These are phyloP conservation scores for Vidua chalybeata DNA, from an alignment of 2,113 vertebrate genomes.

Conservation along the genomic window DNA sequence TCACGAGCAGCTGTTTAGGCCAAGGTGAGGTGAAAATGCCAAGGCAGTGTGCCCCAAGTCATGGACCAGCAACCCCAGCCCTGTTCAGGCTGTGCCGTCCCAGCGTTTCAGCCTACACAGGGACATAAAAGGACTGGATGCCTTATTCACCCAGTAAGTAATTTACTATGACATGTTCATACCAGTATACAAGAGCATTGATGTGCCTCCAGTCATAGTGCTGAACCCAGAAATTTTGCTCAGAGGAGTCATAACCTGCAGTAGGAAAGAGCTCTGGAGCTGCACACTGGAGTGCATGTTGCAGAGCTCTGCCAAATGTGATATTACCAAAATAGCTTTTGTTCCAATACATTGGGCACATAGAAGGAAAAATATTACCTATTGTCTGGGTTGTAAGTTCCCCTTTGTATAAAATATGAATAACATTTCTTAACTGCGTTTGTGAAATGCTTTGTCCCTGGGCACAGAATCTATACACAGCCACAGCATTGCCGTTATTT, in stretches of 20 bases:
- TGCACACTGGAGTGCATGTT: neutral
- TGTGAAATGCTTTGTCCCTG: neutral
- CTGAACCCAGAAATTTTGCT: neutral
- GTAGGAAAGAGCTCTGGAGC: neutral
- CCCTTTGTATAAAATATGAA: slow-evolving; percentile 43
- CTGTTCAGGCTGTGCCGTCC: neutral
- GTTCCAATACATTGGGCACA: neutral
- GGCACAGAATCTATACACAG: neutral
- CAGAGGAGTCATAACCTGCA: neutral
- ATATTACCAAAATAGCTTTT: slow-evolving; percentile 30
- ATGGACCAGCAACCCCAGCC: rapidly evolving
- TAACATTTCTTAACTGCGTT: neutral
- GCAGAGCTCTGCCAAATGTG: neutral
- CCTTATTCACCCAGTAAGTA: neutral
- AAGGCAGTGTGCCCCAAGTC: neutral
- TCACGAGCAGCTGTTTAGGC: neutral
- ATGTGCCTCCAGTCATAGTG: neutral
- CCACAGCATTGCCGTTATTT: neutral
- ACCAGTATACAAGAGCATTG: neutral
- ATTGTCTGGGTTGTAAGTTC: neutral
- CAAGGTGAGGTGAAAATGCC: neutral
- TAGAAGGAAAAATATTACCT: slow-evolving; percentile 8
- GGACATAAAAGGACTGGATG: neutral
- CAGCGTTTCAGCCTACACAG: rapidly evolving
- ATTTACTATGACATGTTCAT: neutral